phyloP scores from a whole-genome alignment of 2,888 invertebrate genomes.

The Andrena chrysosceles region DNA sequence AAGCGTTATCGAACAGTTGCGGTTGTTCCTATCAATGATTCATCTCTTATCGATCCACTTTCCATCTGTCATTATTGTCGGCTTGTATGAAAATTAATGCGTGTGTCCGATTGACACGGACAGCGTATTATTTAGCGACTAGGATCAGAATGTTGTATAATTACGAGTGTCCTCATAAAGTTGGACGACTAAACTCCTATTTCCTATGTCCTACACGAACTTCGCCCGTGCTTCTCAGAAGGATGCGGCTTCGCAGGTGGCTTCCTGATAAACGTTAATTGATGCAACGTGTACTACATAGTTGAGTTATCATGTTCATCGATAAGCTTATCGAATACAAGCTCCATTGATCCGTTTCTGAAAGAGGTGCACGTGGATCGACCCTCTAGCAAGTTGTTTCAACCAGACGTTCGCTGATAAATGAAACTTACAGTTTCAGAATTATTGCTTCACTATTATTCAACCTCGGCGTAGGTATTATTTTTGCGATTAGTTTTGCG shows the following conservation, averaged over 20 bases:
- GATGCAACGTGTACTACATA: slow-evolving; percentile 2
- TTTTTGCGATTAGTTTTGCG: no score
- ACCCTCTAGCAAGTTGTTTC: neutral
- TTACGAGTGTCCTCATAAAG: neutral
- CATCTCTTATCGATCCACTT: slow-evolving; percentile 43
- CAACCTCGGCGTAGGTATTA: neutral
- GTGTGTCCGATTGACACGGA: neutral
- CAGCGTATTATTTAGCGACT: neutral
- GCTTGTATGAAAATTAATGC: slow-evolving; percentile 24
- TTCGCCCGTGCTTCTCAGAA: neutral
- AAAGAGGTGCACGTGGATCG: neutral
- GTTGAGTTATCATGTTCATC: slow-evolving; percentile 35
- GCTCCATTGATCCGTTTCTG: slow-evolving; percentile 19
- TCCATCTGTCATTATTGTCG: slow-evolving; percentile 23
- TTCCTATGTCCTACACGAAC: slow-evolving; percentile 1
- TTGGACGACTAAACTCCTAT: neutral
- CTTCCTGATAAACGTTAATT: slow-evolving; percentile 14
- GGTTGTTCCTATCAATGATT: slow-evolving; percentile 5
- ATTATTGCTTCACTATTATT: neutral
- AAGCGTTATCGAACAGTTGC: slow-evolving; percentile 1
- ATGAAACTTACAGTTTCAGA: neutral
- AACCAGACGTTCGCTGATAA: neutral
- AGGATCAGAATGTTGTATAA: neutral
- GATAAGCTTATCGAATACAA: slow-evolving; percentile 43
- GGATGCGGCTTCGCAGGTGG: neutral